phyloP scores from a whole-genome alignment of 1,140 invertebrate species.

The Papilio xuthus region DNA sequence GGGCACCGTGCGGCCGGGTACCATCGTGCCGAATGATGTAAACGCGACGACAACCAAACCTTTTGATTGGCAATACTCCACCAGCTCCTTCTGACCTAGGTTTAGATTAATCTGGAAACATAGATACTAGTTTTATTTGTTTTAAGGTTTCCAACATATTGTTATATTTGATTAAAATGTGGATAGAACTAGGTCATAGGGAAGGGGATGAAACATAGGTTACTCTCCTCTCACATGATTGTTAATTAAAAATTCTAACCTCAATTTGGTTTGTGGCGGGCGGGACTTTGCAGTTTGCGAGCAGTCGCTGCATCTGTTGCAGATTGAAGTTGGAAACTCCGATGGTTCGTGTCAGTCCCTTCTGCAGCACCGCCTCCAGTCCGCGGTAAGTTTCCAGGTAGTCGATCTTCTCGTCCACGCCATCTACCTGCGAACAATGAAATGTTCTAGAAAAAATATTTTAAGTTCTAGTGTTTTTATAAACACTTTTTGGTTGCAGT shows the following conservation, averaged over 20 bases:
- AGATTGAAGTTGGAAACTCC: conserved; percentile 95
- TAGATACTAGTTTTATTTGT: no score
- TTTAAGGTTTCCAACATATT: no score
- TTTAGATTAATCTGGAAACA: conserved; percentile 83
- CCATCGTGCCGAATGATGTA: conserved; percentile 87
- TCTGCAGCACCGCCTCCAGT: conserved; percentile 87
- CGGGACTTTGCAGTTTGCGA: conserved; percentile 85
- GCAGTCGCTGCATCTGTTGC: conserved; percentile 87
- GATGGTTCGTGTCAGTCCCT: conserved; percentile 88
- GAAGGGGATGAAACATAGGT: neutral
- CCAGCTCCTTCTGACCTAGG: conserved; percentile 87
- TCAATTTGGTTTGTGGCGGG: conserved; percentile 92
- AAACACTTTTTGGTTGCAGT: no score
- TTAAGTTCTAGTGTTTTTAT: neutral
- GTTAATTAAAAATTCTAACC: conserved; percentile 49
- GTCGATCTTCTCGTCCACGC: conserved; percentile 70
- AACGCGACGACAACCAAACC: conserved; percentile 89
- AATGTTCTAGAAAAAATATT: neutral
- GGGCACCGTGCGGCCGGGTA: conserved; percentile 83
- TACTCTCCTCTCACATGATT: no score
- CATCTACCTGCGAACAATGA: conserved; percentile 54
- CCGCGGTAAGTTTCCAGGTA: conserved; percentile 85
- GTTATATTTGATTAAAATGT: no score
- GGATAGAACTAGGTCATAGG: no score
- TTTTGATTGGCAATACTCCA: conserved; percentile 86